Evolutionary conservation across 2,113 vertebrate genomes (phyloP).

Genomic region (Bothrops jararaca): DNA sequence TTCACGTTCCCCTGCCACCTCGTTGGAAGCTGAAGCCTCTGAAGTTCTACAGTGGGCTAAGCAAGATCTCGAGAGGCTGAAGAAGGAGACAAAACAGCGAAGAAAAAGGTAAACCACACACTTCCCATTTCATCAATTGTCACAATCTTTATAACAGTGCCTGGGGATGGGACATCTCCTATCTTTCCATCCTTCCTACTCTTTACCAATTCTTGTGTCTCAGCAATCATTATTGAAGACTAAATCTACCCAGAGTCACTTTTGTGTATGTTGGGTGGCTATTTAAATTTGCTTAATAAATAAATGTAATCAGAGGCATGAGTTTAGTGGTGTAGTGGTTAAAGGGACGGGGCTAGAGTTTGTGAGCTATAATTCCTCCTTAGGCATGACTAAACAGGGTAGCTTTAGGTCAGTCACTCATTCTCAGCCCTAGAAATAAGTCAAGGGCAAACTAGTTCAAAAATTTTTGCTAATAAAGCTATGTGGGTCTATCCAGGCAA

Average conservation of each 20-base stretch:
- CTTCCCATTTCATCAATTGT: not conserved
- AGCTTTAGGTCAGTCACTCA: not conserved
- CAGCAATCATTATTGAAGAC: not conserved
- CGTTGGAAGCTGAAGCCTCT: conserved; percentile 82
- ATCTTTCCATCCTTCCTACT: not conserved
- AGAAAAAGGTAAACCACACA: conserved; percentile 80
- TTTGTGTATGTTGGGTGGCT: not conserved
- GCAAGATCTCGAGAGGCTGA: conserved; percentile 89
- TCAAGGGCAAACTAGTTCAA: not conserved
- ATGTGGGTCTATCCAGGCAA: not conserved
- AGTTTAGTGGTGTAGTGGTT: not conserved
- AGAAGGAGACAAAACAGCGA: conserved; percentile 85
- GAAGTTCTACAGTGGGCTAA: conserved; percentile 89
- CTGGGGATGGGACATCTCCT: not conserved
- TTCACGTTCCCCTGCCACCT: conserved; percentile 66
- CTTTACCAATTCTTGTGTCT: not conserved
- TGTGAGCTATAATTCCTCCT: not conserved
- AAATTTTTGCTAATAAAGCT: not conserved
- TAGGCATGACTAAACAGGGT: not conserved
- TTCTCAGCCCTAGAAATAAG: not conserved
- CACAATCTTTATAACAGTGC: not conserved
- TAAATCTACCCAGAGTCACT: not conserved
- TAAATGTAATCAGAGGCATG: not conserved
- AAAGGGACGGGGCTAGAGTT: not conserved
- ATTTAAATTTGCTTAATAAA: not conserved